Evolutionary conservation across 2,888 invertebrate species (phyloP).

Genomic region (Hydrotaea cyrtoneurina): DNA sequence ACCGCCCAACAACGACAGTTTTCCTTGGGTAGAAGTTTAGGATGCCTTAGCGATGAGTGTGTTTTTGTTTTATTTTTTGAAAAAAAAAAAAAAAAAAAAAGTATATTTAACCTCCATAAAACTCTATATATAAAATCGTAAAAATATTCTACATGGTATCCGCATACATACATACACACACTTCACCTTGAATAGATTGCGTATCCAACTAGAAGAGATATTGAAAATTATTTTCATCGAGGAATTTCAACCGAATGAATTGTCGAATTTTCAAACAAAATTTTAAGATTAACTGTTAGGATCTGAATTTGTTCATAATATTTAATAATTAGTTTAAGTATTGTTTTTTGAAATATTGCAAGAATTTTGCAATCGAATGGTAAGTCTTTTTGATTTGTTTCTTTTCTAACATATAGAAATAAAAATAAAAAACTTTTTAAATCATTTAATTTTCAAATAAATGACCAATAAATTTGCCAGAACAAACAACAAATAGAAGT

Average conservation of each 20-base stretch:
- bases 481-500: not conserved
- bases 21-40: conserved; percentile 8
- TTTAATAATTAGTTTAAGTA: conserved; percentile 31
- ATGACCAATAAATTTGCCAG: not conserved
- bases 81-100: no score
- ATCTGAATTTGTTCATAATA: not conserved
- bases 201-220: not conserved
- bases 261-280: not conserved
- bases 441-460: not conserved
- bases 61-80: conserved; percentile 9
- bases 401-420: not conserved
- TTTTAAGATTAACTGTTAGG: not conserved
- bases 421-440: not conserved
- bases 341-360: conserved; percentile 39
- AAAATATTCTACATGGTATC: not conserved
- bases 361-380: conserved; percentile 65
- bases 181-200: conserved; percentile 51
- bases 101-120: conserved; percentile 8
- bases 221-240: not conserved
- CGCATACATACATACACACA: not conserved
- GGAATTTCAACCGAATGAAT: not conserved
- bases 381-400: conserved; percentile 54
- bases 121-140: not conserved
- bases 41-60: conserved; percentile 24
- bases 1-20: not conserved